Evolutionary conservation across 2,888 invertebrate genomes (phyloP), one percentile per base, ranked within the genome.

Genomic region (Stratiomys singularior): DNA sequence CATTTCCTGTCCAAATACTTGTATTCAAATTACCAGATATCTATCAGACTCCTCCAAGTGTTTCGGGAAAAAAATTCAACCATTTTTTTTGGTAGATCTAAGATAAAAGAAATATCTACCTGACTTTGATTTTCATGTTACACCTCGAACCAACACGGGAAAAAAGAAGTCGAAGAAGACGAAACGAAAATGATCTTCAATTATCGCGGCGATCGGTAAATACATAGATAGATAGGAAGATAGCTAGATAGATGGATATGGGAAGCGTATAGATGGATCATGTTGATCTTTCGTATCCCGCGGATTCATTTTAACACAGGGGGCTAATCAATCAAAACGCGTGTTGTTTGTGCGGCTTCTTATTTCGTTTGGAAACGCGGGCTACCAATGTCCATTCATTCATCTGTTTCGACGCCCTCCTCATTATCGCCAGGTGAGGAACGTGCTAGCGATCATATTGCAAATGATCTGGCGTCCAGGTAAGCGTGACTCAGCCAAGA

Each of bases 1-100:
- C 60, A 74, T 74, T 74, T 74, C 74, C 74, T 74, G 74, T 74
- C 74, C 74, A 74, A 74, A 74, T 74, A 74, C 74, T 37, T 74
- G 74, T 60, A 74, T 47, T 74, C 74, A 58, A 74, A 37, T 74
- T 37, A 58, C 72, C 58, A 58, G 58, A 72, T 72, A 72, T 30
- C 72, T 72, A 72, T 72, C 72, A 72, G 30, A 58, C n/a, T 37
- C 37, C 25, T 47, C 69, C 3, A 47, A 44, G 15, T 3, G 23
- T 23, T 7, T 3, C 15, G 47, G 25, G 11, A 69, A 66, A 66
- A 69, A 69, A 69, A 7, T 23, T 47, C 21, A 69, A 69, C 15
- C 23, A 25, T 69, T 69, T 69, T 30, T 13, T 46, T 23, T 44
- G 44, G 9, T 25, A 69, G 69, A 46, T 66, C 4, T 44, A 7